Conservation (phyloP, 2,797 vertebrate species). For the Peromyscus attwateri region DNA sequence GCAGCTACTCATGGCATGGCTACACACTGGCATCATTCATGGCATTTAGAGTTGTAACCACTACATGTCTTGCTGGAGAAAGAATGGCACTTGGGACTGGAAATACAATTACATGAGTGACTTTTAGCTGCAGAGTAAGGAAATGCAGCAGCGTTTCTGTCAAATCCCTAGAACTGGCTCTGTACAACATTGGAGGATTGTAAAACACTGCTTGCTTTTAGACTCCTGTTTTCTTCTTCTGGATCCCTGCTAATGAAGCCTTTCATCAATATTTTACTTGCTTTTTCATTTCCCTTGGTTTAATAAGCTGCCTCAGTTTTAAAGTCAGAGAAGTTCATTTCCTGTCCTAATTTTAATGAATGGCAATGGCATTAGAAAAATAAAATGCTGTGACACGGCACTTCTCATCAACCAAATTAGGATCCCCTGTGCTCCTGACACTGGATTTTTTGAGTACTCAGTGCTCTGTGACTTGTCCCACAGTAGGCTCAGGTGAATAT, state of each 20-base stretch:
- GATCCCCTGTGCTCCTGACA: not conserved
- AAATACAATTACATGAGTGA: not conserved
- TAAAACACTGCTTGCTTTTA: not conserved
- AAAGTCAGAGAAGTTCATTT: conserved; percentile 23
- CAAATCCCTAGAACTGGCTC: not conserved
- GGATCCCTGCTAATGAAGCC: not conserved
- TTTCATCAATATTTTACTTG: conserved; percentile 9
- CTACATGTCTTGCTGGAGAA: not conserved
- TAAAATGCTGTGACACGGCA: not conserved
- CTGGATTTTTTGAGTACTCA: not conserved
- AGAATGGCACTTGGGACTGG: not conserved
- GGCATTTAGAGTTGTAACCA: not conserved
- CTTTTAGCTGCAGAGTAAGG: not conserved
- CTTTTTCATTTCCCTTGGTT: not conserved
- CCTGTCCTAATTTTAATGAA: not conserved
- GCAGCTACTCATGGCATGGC: not conserved
- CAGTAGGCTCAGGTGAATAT: not conserved
- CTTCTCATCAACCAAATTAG: conserved; percentile 39
- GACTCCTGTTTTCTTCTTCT: not conserved
- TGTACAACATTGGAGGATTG: not conserved
- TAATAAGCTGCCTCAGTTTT: not conserved
- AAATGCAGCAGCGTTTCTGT: not conserved
- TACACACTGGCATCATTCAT: not conserved
- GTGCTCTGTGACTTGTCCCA: not conserved
- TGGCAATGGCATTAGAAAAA: not conserved